Evolutionary conservation across 2,888 invertebrate genomes (phyloP).

Genomic region (Amitus sp.): DNA sequence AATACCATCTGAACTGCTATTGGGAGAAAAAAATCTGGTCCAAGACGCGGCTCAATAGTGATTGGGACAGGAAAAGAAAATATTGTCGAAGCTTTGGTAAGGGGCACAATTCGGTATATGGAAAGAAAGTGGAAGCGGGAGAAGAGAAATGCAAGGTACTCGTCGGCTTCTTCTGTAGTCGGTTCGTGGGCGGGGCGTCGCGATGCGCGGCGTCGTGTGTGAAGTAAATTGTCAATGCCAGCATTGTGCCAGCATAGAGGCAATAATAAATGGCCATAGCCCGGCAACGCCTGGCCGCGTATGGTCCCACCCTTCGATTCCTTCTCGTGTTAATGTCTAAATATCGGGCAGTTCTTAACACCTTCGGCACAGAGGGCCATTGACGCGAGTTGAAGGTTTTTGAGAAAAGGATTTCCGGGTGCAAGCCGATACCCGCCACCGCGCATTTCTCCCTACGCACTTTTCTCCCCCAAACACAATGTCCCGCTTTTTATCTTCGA

Average conservation of each 20-base stretch:
- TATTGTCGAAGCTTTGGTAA: slow-evolving; percentile 13
- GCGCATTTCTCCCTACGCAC: not conserved
- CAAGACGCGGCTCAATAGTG: no score
- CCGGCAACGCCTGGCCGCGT: slow-evolving; percentile 29
- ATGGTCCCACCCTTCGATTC: slow-evolving; percentile 43
- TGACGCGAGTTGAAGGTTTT: slow-evolving; percentile 14
- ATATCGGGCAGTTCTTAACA: slow-evolving; percentile 37
- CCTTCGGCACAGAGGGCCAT: slow-evolving; percentile 33
- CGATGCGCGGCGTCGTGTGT: slow-evolving; percentile 60
- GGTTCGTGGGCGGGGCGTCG: slow-evolving; percentile 63
- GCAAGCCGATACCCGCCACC: not conserved
- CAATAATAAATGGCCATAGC: slow-evolving; percentile 57
- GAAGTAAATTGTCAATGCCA: slow-evolving; percentile 62
- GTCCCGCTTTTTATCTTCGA: no score
- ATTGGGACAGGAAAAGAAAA: not conserved
- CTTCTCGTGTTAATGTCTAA: slow-evolving; percentile 41
- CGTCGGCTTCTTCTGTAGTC: slow-evolving; percentile 58
- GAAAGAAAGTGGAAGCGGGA: not conserved
- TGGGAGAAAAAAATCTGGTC: no score
- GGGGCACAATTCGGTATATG: slow-evolving; percentile 11
- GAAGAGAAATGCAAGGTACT: slow-evolving; percentile 13
- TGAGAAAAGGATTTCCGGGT: slow-evolving; percentile 22
- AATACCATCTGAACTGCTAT: no score
- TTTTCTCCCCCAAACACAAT: not conserved
- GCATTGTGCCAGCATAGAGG: slow-evolving; percentile 53